phyloP scores from a whole-genome alignment of 2,888 invertebrate species.

The Pocota personata region DNA sequence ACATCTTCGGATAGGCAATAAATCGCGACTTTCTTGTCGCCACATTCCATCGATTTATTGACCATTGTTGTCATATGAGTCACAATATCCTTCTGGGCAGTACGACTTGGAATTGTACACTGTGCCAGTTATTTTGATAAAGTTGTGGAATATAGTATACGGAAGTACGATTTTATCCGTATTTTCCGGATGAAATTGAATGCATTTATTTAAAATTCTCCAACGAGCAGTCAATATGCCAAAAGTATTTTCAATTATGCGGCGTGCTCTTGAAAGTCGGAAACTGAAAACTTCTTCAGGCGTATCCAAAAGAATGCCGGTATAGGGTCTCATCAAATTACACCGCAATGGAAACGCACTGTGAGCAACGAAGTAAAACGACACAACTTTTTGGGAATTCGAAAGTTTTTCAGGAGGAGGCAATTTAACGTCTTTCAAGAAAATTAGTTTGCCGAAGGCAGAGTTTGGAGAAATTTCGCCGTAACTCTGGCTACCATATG shows the following conservation, averaged over 20 bases:
- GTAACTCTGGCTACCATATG: too few relatives aligned
- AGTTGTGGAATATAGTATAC: too few relatives aligned
- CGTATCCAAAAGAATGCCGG: not conserved
- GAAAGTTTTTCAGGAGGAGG: slow-evolving; percentile 10
- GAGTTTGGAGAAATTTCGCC: slow-evolving; percentile 17
- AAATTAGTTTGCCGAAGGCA: slow-evolving; percentile 8
- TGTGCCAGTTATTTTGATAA: too few relatives aligned
- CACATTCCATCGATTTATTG: slow-evolving; percentile 7
- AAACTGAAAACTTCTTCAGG: not conserved
- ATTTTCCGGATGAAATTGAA: too few relatives aligned
- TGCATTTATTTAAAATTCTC: slow-evolving; percentile 1
- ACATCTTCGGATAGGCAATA: not conserved
- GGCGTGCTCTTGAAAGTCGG: not conserved
- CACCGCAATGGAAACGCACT: too few relatives aligned
- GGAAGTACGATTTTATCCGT: too few relatives aligned
- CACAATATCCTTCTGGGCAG: too few relatives aligned
- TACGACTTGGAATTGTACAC: too few relatives aligned
- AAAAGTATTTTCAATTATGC: too few relatives aligned
- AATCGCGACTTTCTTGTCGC: not conserved
- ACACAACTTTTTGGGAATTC: slow-evolving; percentile 5
- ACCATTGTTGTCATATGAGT: too few relatives aligned
- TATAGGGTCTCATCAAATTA: too few relatives aligned
- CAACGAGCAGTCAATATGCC: not conserved
- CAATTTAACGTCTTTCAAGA: not conserved
- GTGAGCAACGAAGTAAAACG: too few relatives aligned